phyloP scores from a whole-genome alignment of 1,140 invertebrate species.

The Platyscapa corneri region DNA sequence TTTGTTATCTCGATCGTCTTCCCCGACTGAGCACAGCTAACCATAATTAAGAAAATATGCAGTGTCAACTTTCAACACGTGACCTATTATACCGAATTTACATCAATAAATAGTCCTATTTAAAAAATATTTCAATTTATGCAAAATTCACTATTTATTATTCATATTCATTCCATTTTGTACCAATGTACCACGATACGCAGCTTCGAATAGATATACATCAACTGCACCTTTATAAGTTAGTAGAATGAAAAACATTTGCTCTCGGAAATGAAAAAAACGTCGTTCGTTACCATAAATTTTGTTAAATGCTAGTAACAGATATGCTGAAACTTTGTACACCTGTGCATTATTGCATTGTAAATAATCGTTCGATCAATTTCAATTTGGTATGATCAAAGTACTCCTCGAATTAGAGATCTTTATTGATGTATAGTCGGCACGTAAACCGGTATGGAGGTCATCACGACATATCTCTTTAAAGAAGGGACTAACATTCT shows the following conservation, averaged over 20 bases:
- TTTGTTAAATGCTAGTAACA: background rate
- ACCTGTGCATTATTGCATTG: too few species aligned
- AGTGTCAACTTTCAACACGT: background rate
- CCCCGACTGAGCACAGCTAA: slow-evolving; percentile 67
- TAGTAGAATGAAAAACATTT: background rate
- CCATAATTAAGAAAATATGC: slow-evolving; percentile 59
- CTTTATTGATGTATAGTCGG: background rate
- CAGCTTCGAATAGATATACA: background rate
- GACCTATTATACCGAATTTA: background rate
- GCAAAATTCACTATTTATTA: background rate
- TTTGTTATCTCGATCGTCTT: slow-evolving; percentile 61
- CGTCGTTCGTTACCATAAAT: background rate
- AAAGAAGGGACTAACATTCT: slow-evolving; percentile 71
- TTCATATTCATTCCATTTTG: background rate
- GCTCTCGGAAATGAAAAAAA: background rate
- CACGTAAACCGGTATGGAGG: background rate
- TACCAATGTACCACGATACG: background rate
- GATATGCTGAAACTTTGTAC: too few species aligned
- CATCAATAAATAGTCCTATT: background rate
- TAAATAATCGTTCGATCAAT: background rate
- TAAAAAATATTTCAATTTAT: slow-evolving; percentile 17
- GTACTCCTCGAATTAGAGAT: background rate
- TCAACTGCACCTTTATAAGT: background rate
- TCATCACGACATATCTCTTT: slow-evolving; percentile 6
- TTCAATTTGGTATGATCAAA: background rate